These are phyloP conservation scores for Vidua macroura DNA, from an alignment of 2,113 vertebrate species.

Conservation along the genomic window DNA sequence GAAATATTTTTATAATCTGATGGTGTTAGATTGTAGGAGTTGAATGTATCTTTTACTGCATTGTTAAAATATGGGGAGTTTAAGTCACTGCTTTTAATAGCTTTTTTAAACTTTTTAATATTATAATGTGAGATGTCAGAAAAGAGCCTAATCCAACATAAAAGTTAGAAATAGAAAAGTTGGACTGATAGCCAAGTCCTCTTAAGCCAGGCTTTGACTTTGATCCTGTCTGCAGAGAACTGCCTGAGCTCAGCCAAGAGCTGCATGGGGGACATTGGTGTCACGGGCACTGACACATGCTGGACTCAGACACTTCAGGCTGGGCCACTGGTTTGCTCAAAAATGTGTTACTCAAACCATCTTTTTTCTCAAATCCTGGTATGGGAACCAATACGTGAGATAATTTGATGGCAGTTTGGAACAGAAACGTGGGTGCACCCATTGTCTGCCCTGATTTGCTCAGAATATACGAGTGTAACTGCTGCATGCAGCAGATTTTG, in stretches of 20 bases:
- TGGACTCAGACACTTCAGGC: neutral
- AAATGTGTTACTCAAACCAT: neutral
- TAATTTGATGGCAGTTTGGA: neutral
- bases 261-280: accelerated
- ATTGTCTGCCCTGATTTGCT: neutral
- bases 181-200: neutral
- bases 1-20: no score
- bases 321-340: neutral
- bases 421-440: neutral
- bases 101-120: no score
- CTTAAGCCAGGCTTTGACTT: neutral
- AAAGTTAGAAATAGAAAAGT: no score
- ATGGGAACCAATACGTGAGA: neutral
- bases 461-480: neutral
- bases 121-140: no score
- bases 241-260: neutral
- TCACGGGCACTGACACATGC: neutral
- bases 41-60: no score
- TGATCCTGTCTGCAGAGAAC: neutral
- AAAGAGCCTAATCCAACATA: no score
- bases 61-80: no score
- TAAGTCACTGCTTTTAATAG: no score
- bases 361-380: neutral
- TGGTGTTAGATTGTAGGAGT: no score
- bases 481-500: accelerated